Conservation (phyloP, 2,888 invertebrate species). For the Galerucella calmariensis region DNA sequence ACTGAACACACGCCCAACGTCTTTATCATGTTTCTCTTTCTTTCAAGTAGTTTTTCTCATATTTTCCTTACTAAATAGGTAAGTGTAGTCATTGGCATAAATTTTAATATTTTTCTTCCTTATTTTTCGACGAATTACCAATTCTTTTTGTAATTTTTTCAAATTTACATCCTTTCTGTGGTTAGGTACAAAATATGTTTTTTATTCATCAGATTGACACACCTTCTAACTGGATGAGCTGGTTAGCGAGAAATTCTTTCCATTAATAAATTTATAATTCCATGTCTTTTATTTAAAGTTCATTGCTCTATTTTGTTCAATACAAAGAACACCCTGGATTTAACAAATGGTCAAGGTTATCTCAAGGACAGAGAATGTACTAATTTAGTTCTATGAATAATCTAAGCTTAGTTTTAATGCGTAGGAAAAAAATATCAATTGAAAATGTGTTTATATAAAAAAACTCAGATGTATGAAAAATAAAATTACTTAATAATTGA, state of each 20-base stretch:
- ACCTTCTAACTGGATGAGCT: neutral
- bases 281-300: neutral
- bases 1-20: too few species aligned
- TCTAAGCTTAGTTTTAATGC: too few species aligned
- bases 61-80: too few species aligned
- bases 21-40: too few species aligned
- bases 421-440: too few species aligned
- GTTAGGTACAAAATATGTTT: slow-evolving; percentile 1
- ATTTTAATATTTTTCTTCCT: neutral
- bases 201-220: slow-evolving; percentile 11
- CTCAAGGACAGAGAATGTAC: neutral
- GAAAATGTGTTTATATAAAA: too few species aligned
- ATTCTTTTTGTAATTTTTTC: slow-evolving; percentile 1
- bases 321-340: neutral
- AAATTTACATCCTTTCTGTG: slow-evolving; percentile 1
- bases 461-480: too few species aligned
- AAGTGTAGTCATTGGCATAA: too few species aligned
- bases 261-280: neutral
- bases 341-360: neutral
- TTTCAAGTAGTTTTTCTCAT: too few species aligned
- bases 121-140: neutral
- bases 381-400: too few species aligned
- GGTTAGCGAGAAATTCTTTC: slow-evolving; percentile 1
- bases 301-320: neutral
- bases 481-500: too few species aligned